These are phyloP conservation scores for Seira ritae DNA, from an alignment of 2,888 invertebrate species.

Conservation along the genomic window DNA sequence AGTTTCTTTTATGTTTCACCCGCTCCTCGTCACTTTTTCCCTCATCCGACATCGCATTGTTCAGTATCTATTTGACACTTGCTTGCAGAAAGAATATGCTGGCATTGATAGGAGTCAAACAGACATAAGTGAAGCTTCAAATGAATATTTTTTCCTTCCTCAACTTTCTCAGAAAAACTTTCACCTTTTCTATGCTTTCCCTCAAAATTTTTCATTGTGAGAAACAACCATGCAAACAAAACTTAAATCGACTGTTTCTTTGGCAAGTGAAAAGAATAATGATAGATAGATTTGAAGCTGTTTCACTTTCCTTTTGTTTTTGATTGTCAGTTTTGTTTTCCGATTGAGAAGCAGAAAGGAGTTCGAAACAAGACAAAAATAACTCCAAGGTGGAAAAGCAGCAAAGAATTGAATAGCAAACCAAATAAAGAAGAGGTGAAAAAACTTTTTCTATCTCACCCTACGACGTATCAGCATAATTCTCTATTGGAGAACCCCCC, in stretches of 20 bases:
- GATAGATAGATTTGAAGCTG: constrained; percentile 10
- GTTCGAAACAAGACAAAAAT: neutral
- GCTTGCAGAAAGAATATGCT: too few relatives aligned
- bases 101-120: neutral
- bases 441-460: constrained; percentile 1
- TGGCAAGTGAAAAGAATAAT: constrained; percentile 10
- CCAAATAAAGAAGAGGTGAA: neutral
- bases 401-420: neutral
- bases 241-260: constrained; percentile 18
- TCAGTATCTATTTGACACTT: too few relatives aligned
- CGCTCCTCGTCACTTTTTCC: too few relatives aligned
- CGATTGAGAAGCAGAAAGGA: neutral
- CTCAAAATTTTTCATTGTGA: neutral
- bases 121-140: neutral
- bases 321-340: neutral
- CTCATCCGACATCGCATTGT: too few relatives aligned
- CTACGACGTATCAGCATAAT: neutral
- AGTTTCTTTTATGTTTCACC: too few relatives aligned
- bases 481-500: neutral
- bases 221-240: neutral
- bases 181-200: neutral
- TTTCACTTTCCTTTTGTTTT: constrained; percentile 9
- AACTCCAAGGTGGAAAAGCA: neutral
- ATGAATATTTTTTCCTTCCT: neutral
- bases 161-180: neutral